Evolutionary conservation across 2,888 invertebrate species (phyloP).

Genomic region (Harpagoxenus sublaevis): DNA sequence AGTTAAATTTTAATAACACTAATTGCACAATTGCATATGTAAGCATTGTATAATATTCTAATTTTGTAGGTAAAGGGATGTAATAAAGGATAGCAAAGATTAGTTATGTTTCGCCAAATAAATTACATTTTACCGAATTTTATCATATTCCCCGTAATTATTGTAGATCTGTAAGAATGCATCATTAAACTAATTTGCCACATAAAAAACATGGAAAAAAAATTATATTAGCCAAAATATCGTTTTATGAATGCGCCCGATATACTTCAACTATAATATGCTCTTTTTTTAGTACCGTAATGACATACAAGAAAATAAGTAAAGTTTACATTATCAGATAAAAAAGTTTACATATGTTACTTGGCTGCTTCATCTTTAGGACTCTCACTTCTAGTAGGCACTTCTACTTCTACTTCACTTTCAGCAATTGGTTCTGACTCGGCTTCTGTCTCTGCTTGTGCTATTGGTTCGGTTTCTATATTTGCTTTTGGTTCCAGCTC

Average conservation of each 20-base stretch:
- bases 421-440: constrained; percentile 45
- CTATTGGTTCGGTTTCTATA: background rate
- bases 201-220: background rate
- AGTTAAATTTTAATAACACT: background rate
- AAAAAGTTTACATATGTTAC: constrained; percentile 76
- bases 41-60: background rate
- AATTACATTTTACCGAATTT: background rate
- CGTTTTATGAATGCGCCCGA: constrained; percentile 33
- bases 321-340: constrained; percentile 65
- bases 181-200: background rate
- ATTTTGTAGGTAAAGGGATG: too few species aligned
- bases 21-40: background rate
- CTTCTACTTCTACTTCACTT: constrained; percentile 67
- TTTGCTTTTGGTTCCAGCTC: constrained; percentile 14
- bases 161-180: background rate
- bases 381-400: constrained; percentile 75
- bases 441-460: constrained; percentile 36
- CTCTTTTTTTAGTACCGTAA: constrained; percentile 57
- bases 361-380: constrained; percentile 76
- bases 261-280: constrained; percentile 52
- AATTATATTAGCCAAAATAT: constrained; percentile 39
- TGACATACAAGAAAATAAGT: constrained; percentile 68
- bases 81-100: background rate
- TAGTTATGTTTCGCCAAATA: constrained; percentile 7
- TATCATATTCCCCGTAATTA: background rate